A percentile compares a stretch with the other conserved stretches of the same genome.
Evolutionary conservation across 2,113 vertebrate species (phyloP).

Genomic region (Cromileptes altivelis): DNA sequence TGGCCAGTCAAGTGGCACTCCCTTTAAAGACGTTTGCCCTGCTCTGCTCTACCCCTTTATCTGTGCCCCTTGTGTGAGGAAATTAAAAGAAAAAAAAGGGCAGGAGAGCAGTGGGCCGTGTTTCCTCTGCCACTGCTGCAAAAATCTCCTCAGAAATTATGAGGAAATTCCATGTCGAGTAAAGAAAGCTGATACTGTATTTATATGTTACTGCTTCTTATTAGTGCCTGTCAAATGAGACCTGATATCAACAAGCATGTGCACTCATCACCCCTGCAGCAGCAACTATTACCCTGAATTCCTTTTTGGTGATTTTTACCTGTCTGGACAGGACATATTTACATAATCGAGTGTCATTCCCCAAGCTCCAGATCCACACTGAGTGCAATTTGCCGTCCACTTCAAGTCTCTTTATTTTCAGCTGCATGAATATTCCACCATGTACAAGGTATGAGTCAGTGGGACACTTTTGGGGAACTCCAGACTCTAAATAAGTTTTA

Average conservation of each 20-base stretch:
- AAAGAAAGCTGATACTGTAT: conserved; percentile 11
- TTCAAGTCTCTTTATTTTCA: conserved; percentile 55
- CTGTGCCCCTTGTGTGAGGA: conserved; percentile 33
- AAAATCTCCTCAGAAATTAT: conserved; percentile 13
- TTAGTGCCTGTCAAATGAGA: conserved; percentile 11
- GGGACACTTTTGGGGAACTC: conserved; percentile 72
- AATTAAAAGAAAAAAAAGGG: conserved; percentile 2
- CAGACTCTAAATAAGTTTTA: conserved; percentile 62
- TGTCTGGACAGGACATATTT: conserved; percentile 48
- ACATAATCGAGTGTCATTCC: background rate
- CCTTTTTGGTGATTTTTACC: conserved; percentile 38
- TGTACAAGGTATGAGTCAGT: conserved; percentile 68
- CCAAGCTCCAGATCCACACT: background rate
- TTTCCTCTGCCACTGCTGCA: conserved; percentile 29
- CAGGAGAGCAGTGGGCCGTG: background rate
- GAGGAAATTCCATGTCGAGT: conserved; percentile 1
- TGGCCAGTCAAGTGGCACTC: conserved; percentile 73
- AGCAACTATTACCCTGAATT: conserved; percentile 14
- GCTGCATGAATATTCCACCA: conserved; percentile 42
- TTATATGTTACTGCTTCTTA: background rate
- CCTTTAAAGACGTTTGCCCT: conserved; percentile 59
- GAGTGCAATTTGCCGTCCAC: conserved; percentile 2
- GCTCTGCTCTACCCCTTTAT: conserved; percentile 51
- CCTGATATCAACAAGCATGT: conserved; percentile 8
- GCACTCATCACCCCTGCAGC: background rate